phyloP scores from a whole-genome alignment of 2,113 vertebrate genomes.

The Ciconia boyciana region DNA sequence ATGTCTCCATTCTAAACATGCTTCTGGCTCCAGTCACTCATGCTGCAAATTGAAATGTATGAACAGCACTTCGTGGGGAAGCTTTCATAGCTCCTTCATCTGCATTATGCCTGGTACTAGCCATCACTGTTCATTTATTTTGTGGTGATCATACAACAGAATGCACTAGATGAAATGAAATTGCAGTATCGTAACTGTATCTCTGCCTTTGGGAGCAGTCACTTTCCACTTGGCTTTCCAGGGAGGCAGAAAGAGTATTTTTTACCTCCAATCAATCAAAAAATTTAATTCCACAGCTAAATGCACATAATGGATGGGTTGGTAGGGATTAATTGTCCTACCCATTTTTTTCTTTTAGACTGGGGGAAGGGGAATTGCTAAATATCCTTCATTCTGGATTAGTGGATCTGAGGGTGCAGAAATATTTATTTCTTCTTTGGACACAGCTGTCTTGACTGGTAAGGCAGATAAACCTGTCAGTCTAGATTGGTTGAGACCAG shows the following conservation, averaged over 20 bases:
- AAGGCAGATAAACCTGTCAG: slow-evolving; percentile 9
- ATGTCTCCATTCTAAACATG: not conserved
- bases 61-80: not conserved
- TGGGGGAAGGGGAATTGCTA: not conserved
- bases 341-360: not conserved
- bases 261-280: not conserved
- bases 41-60: not conserved
- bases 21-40: not conserved
- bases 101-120: not conserved
- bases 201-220: not conserved
- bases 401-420: slow-evolving; percentile 43
- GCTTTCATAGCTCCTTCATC: not conserved
- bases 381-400: slow-evolving; percentile 41
- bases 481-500: slow-evolving; percentile 29
- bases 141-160: not conserved
- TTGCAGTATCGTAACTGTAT: not conserved
- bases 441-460: not conserved
- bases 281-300: not conserved
- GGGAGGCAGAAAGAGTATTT: not conserved
- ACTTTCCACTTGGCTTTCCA: not conserved
- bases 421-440: not conserved
- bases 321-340: not conserved
- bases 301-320: not conserved
- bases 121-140: not conserved
- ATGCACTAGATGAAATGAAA: not conserved